These are phyloP conservation scores for Meiosimyza decipiens DNA, from an alignment of 2,888 invertebrate species.

Conservation along the genomic window DNA sequence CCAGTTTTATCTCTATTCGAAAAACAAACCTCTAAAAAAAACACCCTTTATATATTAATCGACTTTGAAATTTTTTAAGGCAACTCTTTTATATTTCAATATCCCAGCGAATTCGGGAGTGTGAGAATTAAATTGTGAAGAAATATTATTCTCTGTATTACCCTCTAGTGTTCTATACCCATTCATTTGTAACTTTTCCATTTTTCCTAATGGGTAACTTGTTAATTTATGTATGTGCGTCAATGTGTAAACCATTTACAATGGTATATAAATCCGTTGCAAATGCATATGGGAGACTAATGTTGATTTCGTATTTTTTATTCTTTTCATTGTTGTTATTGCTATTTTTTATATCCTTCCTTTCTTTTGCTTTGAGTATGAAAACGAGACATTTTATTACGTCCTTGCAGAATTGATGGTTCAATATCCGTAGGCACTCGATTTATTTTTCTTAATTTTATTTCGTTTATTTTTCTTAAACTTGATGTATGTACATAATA, in stretches of 20 bases:
- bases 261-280: conserved; percentile 21
- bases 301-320: conserved; percentile 2
- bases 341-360: background rate
- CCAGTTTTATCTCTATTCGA: too few species aligned
- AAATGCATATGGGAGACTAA: background rate
- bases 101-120: too few species aligned
- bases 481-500: background rate
- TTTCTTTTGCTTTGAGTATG: conserved; percentile 15
- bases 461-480: background rate
- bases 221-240: background rate
- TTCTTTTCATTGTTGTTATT: conserved; percentile 4
- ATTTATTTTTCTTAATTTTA: conserved; percentile 10
- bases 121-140: too few species aligned
- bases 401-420: conserved; percentile 34
- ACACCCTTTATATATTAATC: too few species aligned
- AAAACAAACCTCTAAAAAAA: too few species aligned
- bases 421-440: conserved; percentile 32
- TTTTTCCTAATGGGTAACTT: background rate
- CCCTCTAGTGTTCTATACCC: too few species aligned
- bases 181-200: too few species aligned
- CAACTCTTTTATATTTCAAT: too few species aligned
- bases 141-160: too few species aligned
- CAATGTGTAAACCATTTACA: background rate
- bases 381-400: conserved; percentile 33
- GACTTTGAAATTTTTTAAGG: too few species aligned